Evolutionary conservation across 2,888 invertebrate species (phyloP), one percentile per base, ranked within the genome.

Genomic region (Suillia variegata): DNA sequence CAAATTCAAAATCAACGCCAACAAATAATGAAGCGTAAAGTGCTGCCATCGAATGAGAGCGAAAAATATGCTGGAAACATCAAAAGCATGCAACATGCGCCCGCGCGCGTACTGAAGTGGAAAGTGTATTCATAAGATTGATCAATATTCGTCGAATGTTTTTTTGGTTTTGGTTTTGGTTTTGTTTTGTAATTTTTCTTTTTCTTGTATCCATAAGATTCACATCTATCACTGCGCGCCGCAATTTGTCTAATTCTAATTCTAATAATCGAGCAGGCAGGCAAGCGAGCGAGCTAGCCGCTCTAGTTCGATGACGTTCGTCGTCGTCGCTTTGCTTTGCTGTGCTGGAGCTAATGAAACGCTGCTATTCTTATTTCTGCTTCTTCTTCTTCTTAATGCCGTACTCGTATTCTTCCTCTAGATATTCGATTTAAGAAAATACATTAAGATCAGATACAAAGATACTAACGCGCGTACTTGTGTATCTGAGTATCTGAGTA

Each of bases 401-500:
- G 31, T 31, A 31, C 31, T 8, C 5, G 31, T 31, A 31, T 31
- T 5, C 38, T 38, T 8, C n/a, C 12, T 38, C 10, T n/a, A 38
- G 4, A 38, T n/a, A 38, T 38, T 38, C 38, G 45, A 45, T 45
- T 45, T 45, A 45, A 45, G 45, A 45, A 69, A 65, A 68, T 67
- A 68, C 75, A 75, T 75, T 73, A 75, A 75, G 75, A 75, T 75
- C 75, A 74, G 76, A 72, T 76, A 75, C 75, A 75, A 74, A 75
- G 75, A 75, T 75, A 75, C n/a, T n/a, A n/a, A n/a, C n/a, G n/a
- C n/a, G n/a, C n/a, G 61, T 56, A 56, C 59, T 45, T 42, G 59
- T 61, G 62, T 65, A 64, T 22, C 38, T 63, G 69, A 53, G 64
- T 38, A 49, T 21, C 12, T 18, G 26, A 48, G 57, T n/a, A n/a